Conservation (phyloP, 2,888 invertebrate genomes). For the Caenorhabditis sulstoni region DNA sequence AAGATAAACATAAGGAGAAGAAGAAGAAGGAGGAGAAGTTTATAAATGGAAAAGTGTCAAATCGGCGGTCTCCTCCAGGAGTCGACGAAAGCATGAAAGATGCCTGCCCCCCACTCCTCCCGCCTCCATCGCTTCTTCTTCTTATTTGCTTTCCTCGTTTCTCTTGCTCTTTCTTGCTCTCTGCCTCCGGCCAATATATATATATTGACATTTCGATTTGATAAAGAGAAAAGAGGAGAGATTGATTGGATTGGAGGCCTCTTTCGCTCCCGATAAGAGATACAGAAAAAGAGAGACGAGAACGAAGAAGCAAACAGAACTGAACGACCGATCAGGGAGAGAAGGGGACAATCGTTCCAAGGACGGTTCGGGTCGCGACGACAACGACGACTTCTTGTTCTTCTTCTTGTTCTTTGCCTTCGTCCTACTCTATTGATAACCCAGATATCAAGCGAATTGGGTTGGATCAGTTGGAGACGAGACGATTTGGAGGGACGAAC, state of each 20-base stretch:
- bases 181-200: constrained; percentile 13
- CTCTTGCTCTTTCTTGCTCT: background rate
- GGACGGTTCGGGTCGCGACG: background rate
- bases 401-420: too few relatives aligned
- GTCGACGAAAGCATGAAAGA: background rate
- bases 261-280: constrained; percentile 6
- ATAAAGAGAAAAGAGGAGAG: constrained; percentile 26
- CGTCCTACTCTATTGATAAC: too few relatives aligned
- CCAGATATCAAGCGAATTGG: too few relatives aligned
- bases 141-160: background rate
- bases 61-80: background rate
- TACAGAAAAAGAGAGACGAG: constrained; percentile 12
- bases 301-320: constrained; percentile 31
- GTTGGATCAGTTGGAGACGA: too few relatives aligned
- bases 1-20: constrained; percentile 10
- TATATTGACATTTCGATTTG: constrained; percentile 54
- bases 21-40: constrained; percentile 10
- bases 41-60: background rate
- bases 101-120: too few relatives aligned
- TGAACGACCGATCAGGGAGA: too few relatives aligned
- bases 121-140: too few relatives aligned
- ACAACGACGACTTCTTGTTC: constrained; percentile 15
- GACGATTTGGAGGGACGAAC: too few relatives aligned
- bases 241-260: constrained; percentile 35
- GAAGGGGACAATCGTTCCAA: constrained; percentile 29